phyloP scores from a whole-genome alignment of 2,888 invertebrate genomes.

The Chrysina gloriosa region DNA sequence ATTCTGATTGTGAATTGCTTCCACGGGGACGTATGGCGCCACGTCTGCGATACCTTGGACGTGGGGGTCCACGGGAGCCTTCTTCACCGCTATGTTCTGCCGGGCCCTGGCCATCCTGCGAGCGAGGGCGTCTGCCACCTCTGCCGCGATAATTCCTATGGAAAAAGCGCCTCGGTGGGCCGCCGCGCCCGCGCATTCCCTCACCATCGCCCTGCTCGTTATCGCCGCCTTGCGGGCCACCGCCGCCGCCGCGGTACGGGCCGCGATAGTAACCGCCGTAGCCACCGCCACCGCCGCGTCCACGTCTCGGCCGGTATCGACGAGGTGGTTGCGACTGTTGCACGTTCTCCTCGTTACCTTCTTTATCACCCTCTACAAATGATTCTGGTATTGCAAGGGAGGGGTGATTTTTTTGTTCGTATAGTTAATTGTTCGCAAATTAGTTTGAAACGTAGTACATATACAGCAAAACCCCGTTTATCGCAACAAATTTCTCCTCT shows the following conservation, averaged over 20 bases:
- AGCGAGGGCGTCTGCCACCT: constrained; percentile 68
- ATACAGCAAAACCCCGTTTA: too few species aligned
- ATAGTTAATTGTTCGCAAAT: too few species aligned
- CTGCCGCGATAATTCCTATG: constrained; percentile 78
- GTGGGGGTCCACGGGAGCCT: constrained; percentile 63
- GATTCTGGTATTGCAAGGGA: too few species aligned
- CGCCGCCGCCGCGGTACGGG: constrained; percentile 64
- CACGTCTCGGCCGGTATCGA: constrained; percentile 67
- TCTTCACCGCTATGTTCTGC: constrained; percentile 64
- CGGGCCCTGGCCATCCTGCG: constrained; percentile 66
- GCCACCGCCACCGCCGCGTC: constrained; percentile 60
- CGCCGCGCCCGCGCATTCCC: constrained; percentile 67
- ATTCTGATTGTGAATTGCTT: constrained; percentile 63
- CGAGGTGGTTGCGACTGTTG: constrained; percentile 63
- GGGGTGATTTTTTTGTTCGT: too few species aligned
- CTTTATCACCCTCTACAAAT: constrained; percentile 57
- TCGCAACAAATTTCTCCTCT: too few species aligned
- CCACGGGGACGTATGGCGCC: constrained; percentile 61
- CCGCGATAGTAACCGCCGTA: constrained; percentile 65
- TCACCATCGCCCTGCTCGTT: constrained; percentile 64
- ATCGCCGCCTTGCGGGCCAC: constrained; percentile 60
- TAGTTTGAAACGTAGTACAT: too few species aligned
- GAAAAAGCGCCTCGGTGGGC: constrained; percentile 74
- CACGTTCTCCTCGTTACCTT: constrained; percentile 65
- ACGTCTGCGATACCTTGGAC: constrained; percentile 62